Conservation (phyloP, 2,797 vertebrate species). For the Sebastes wilsoni region DNA sequence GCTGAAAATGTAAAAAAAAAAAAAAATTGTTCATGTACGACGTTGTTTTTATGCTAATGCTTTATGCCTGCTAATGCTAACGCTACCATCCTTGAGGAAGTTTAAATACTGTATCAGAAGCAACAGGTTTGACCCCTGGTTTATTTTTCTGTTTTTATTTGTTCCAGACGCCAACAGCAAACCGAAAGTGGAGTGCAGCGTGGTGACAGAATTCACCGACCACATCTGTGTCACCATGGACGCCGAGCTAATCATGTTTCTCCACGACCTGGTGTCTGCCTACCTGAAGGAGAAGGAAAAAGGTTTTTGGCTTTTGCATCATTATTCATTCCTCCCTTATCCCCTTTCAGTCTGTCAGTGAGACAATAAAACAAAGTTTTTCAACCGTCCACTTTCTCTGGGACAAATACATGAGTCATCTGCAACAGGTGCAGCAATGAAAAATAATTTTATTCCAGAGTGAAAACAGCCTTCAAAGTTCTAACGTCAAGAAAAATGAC, state of each 20-base stretch:
- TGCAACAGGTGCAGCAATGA: background rate
- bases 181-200: constrained; percentile 98
- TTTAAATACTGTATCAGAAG: background rate
- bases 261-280: constrained; percentile 98
- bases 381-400: too few species aligned
- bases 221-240: constrained; percentile 99
- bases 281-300: constrained; percentile 99
- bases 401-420: background rate
- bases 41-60: background rate
- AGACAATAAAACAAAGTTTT: background rate
- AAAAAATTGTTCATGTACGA: background rate
- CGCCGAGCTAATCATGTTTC: constrained; percentile 98
- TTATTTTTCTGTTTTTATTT: background rate
- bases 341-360: background rate
- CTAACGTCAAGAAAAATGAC: background rate
- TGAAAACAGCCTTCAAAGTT: background rate
- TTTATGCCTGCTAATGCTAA: background rate
- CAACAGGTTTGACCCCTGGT: background rate
- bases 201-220: constrained; percentile 98
- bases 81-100: background rate
- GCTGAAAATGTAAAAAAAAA: background rate
- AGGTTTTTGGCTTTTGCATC: constrained; percentile 78
- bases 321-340: background rate
- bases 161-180: constrained; percentile 85
- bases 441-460: background rate